phyloP scores from a whole-genome alignment of 1,140 invertebrate genomes.

The Drosophila insularis region DNA sequence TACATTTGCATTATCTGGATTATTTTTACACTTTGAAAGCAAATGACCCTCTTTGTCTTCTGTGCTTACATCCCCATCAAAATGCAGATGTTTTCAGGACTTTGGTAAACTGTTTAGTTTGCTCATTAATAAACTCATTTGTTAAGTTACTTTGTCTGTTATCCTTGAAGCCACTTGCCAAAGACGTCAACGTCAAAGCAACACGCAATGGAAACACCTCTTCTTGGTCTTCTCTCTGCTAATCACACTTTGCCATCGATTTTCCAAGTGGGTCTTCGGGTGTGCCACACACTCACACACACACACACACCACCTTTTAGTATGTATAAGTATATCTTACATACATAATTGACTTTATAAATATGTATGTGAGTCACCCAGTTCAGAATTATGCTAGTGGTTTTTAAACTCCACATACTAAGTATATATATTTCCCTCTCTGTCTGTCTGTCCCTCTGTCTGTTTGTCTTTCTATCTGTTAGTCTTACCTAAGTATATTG shows the following conservation, averaged over 20 bases:
- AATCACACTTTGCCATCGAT: conserved; percentile 74
- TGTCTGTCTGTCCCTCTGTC: too few species aligned
- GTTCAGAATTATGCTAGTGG: conserved; percentile 16
- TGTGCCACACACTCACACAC: conserved; percentile 1
- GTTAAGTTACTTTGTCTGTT: conserved; percentile 46
- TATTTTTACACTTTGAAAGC: too few species aligned
- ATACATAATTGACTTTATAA: conserved; percentile 44
- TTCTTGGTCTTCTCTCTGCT: conserved; percentile 34
- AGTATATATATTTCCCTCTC: too few species aligned
- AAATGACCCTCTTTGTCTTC: too few species aligned
- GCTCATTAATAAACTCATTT: conserved; percentile 79
- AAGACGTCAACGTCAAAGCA: conserved; percentile 15
- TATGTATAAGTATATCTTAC: conserved; percentile 3
- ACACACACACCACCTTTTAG: conserved; percentile 50
- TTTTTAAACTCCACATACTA: background rate
- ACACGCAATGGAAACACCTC: conserved; percentile 43
- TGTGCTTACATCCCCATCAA: background rate
- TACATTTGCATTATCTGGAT: too few species aligned
- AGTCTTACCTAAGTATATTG: conserved; percentile 31
- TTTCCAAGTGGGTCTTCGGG: conserved; percentile 38
- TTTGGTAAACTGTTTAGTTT: conserved; percentile 41
- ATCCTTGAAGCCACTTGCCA: conserved; percentile 9
- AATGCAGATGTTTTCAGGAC: background rate
- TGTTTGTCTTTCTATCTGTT: background rate
- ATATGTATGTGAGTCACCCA: conserved; percentile 46